Conservation (phyloP, 2,113 vertebrate species). For the Xiphorhynchus elegans region DNA sequence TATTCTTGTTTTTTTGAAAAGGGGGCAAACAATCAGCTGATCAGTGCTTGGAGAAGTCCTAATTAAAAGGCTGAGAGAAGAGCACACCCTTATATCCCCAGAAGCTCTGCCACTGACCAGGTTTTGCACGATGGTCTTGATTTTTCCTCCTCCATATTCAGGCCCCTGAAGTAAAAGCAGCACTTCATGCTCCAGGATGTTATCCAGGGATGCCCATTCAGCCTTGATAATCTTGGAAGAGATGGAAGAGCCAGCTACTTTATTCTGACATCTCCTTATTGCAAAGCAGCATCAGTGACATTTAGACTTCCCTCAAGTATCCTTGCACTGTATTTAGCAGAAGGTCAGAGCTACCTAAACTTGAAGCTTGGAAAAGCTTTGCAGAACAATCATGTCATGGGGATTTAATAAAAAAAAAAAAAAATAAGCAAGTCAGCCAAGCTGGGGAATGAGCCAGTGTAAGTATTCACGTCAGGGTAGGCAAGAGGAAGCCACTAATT, state of each 20-base stretch:
- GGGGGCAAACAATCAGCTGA: not conserved
- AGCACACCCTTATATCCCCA: not conserved
- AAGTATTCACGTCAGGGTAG: not conserved
- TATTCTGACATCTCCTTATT: slow-evolving; percentile 16
- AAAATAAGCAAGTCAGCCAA: not conserved
- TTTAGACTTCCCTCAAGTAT: not conserved
- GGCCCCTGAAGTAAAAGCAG: slow-evolving; percentile 80
- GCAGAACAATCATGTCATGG: not conserved
- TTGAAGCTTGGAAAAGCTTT: not conserved
- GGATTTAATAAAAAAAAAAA: not conserved
- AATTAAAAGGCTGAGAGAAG: not conserved
- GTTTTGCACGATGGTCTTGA: slow-evolving; percentile 71
- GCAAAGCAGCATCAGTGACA: slow-evolving; percentile 12
- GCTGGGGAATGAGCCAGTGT: not conserved
- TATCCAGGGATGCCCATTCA: slow-evolving; percentile 65
- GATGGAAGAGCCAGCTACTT: not conserved
- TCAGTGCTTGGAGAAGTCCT: not conserved
- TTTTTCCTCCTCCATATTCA: slow-evolving; percentile 73
- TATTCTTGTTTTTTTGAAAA: not conserved
- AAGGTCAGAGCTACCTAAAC: not conserved
- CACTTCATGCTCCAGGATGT: slow-evolving; percentile 81
- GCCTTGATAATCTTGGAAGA: slow-evolving; percentile 44
- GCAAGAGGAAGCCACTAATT: not conserved
- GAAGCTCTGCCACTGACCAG: slow-evolving; percentile 70
- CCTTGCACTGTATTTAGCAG: not conserved